Conservation (phyloP, 2,888 invertebrate species). For the Athetis lepigone region DNA sequence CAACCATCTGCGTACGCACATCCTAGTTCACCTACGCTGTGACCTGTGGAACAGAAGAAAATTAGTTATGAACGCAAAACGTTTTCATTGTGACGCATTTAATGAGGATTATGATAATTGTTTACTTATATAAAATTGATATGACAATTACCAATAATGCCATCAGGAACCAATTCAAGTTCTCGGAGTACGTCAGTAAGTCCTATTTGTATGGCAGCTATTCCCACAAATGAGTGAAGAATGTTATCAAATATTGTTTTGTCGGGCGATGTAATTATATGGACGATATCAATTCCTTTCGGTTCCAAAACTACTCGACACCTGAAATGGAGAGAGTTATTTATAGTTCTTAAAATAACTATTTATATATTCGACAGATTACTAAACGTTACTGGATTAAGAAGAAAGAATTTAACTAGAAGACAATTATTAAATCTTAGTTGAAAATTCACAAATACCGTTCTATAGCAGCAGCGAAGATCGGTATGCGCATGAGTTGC, state of each 20-base stretch:
- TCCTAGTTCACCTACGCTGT: constrained; percentile 98
- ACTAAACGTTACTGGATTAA: not conserved
- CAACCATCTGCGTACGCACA: constrained; percentile 98
- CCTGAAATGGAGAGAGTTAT: constrained; percentile 62
- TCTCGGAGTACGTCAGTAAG: constrained; percentile 79
- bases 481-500: constrained; percentile 91
- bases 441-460: constrained; percentile 65
- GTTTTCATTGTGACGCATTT: not conserved
- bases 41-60: constrained; percentile 91
- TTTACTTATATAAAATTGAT: not conserved
- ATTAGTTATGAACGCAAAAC: not conserved
- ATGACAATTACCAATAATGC: constrained; percentile 82
- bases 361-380: not conserved
- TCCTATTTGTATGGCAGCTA: constrained; percentile 92
- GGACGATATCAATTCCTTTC: constrained; percentile 92
- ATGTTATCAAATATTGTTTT: constrained; percentile 90
- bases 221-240: constrained; percentile 72
- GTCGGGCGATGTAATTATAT: constrained; percentile 92
- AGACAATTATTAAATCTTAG: not conserved
- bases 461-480: constrained; percentile 90
- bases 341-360: not conserved
- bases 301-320: constrained; percentile 91
- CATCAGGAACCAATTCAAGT: constrained; percentile 92
- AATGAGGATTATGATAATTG: not conserved
- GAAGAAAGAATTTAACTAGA: not conserved